phyloP scores from a whole-genome alignment of 2,888 invertebrate genomes.

The Ditylenchus weischeri region DNA sequence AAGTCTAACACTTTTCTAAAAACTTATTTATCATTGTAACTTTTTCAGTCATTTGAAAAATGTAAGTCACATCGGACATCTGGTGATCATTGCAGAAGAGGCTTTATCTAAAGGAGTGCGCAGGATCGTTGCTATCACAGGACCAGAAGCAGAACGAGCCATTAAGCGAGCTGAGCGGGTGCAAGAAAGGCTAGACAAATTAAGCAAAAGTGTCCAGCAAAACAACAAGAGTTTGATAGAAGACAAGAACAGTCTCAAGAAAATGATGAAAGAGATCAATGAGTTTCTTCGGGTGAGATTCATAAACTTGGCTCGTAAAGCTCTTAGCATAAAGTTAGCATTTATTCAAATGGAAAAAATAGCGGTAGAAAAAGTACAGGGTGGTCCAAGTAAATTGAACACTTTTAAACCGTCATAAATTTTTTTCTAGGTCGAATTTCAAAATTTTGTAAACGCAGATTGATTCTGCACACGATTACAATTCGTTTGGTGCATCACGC shows the following conservation, averaged over 20 bases:
- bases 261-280: slow-evolving; percentile 70
- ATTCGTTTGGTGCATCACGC: no score
- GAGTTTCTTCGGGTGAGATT: slow-evolving; percentile 44
- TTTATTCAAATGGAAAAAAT: no score
- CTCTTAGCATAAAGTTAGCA: no score
- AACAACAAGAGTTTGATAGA: slow-evolving; percentile 34
- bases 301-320: slow-evolving; percentile 2
- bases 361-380: no score
- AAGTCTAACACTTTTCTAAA: slow-evolving; percentile 58
- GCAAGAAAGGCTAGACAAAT: slow-evolving; percentile 39
- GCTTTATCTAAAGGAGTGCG: slow-evolving; percentile 97
- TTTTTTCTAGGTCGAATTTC: no score
- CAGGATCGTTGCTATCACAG: slow-evolving; percentile 92
- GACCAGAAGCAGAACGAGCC: slow-evolving; percentile 62
- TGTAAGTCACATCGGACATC: slow-evolving; percentile 82
- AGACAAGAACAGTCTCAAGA: slow-evolving; percentile 58
- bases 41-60: slow-evolving; percentile 51
- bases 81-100: slow-evolving; percentile 93
- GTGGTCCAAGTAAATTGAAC: no score
- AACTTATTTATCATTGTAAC: neutral
- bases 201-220: slow-evolving; percentile 37
- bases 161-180: slow-evolving; percentile 48
- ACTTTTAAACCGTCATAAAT: no score
- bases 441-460: no score
- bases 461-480: no score